Evolutionary conservation across 2,113 vertebrate genomes (phyloP), one percentile per base, ranked within the genome.

Genomic region (Lipotes vexillifer): DNA sequence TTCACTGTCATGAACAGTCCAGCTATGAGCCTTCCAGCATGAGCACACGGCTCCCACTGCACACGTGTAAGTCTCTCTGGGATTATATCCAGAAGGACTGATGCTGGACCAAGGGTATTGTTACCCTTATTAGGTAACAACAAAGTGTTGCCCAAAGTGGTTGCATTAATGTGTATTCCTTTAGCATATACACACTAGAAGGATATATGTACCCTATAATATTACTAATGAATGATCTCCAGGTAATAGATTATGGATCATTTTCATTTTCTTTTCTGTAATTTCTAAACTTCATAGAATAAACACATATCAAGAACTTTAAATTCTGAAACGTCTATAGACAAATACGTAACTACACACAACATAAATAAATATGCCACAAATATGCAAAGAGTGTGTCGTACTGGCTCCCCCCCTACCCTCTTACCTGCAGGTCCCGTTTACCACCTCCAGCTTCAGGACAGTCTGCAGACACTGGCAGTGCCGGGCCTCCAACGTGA

Each of bases 361-460:
- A 4, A 11, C 1, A 20, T 27, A 20, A 8, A 21, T 10, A 29
- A 46, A 46, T 1, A 31, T 0, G 3, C 33, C 3, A 1, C 29
- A n/a, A 68, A 6, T 1, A 7, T 0, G 41, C 10, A 6, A 2
- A 27, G 9, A 0, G 33, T 1, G 49, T 13, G 6, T 5, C 12
- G 2, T 2, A 0, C 5, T 2, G 44, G 65, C 20, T 2, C 55
- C n/a, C 65, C 8, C 2, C 1, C 8, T 0, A 2, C 21, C 27
- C 3, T 18, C 81, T 72, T 95, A 99, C 99, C 99, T 99, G 97
- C 98, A 98, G 71, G 97, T 94, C 57, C 99, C 99, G 0, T 99
- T 98, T 90, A 99, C 98, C 85, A 99, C 99, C 2, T 97, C 96
- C 80, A 99, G 97, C 97, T 99, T 98, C 84, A 99, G 97, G 23